Evolutionary conservation across 1,140 invertebrate genomes (phyloP), one percentile per base, ranked within the genome.

Genomic region (Caenorhabditis remanei): DNA sequence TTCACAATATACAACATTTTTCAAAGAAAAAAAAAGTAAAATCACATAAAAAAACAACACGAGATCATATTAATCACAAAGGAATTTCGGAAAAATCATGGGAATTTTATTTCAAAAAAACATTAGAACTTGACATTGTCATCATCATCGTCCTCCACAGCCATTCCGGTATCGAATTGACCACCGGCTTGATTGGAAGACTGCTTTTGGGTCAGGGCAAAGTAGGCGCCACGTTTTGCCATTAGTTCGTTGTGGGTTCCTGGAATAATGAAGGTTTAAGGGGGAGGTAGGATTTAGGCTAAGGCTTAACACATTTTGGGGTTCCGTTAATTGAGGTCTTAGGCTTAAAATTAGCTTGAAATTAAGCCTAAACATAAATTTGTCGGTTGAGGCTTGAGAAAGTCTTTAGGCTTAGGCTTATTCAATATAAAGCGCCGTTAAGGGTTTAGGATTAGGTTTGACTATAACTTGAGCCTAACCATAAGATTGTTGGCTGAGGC

Each of bases 181-280:
- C 75, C 67, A 9, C 58, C 75, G 56, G 75, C 21, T 21, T 83
- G 71, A 24, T 79, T 79, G 13, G n/a, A 8, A 24, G 84, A 61
- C 16, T 89, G 89, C 71, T 89, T 90, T 58, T 87, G 84, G 6
- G 84, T 89, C 86, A 97, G 93, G 89, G 95, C 95, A 93, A 95
- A 95, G 93, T 97, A 97, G 1, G 96, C 94, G 1, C 96, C 96
- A 90, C 95, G 94, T 83, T 94, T 94, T 8, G 94, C 93, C 24
- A 97, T 94, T 7, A 98, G 93, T 91, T 97, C 95, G 16, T 95
- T 94, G 93, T 98, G 96, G 0, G 95, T 96, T 46, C 96, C 96
- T 92, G 95, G 94, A 93, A 97, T 24, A 46, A 48, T 8, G 2
- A 32, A 19, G 19, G n/a, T 41, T 85, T n/a, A n/a, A n/a, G n/a